Percentiles rank a stretch among this genome's conserved stretches.
Evolutionary conservation across 2,113 vertebrate genomes (phyloP).

Genomic region (Callionymus lyra): DNA sequence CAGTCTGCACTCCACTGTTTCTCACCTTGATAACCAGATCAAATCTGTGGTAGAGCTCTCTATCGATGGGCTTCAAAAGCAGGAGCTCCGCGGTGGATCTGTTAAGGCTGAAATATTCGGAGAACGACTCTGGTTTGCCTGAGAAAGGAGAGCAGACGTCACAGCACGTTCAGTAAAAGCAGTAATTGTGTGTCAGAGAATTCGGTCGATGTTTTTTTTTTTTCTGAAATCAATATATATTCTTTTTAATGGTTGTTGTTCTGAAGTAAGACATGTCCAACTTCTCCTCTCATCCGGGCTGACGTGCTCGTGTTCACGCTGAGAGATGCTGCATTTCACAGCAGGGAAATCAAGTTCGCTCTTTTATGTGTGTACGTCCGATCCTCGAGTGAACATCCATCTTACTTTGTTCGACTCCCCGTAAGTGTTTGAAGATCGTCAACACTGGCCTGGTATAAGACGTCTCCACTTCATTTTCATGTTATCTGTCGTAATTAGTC

Average conservation of each 20-base stretch:
- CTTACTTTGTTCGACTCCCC: too few relatives aligned
- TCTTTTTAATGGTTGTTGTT: slow-evolving; percentile 11
- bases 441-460: too few relatives aligned
- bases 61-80: slow-evolving; percentile 81
- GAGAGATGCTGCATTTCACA: slow-evolving; percentile 28
- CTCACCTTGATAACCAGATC: slow-evolving; percentile 98
- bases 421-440: too few relatives aligned
- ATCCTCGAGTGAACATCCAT: too few relatives aligned
- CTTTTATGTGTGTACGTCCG: too few relatives aligned
- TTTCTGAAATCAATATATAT: slow-evolving; percentile 27
- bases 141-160: slow-evolving; percentile 8
- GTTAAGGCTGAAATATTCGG: slow-evolving; percentile 84
- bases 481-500: too few relatives aligned
- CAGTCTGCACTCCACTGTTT: neutral
- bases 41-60: slow-evolving; percentile 85
- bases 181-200: slow-evolving; percentile 1
- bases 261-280: slow-evolving; percentile 9
- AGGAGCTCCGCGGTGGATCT: slow-evolving; percentile 79
- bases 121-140: slow-evolving; percentile 87
- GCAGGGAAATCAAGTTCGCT: slow-evolving; percentile 42
- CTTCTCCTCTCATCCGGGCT: slow-evolving; percentile 37
- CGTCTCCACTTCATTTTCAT: too few relatives aligned
- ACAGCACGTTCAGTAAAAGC: slow-evolving; percentile 3
- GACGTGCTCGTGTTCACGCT: too few relatives aligned
- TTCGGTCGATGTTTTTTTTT: slow-evolving; percentile 24